Evolutionary conservation across 2,113 vertebrate species (phyloP).

Genomic region (Chlamydotis undulata): DNA sequence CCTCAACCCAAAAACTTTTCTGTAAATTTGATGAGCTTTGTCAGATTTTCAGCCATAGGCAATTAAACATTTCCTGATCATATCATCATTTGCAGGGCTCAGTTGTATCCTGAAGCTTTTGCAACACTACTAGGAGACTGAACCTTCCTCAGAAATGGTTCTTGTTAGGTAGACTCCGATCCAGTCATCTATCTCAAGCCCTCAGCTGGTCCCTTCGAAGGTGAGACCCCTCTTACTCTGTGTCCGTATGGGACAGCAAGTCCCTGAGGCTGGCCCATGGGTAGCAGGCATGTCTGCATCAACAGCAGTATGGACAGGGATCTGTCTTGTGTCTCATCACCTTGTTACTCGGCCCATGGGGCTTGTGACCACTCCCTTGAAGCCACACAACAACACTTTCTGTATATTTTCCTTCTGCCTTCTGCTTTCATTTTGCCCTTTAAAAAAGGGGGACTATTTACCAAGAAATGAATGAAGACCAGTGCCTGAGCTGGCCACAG

Average conservation of each 20-base stretch:
- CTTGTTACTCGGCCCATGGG: background rate
- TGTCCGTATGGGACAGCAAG: no score
- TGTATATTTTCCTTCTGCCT: background rate
- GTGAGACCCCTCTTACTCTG: background rate
- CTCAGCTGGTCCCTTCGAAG: background rate
- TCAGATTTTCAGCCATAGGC: background rate
- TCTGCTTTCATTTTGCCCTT: background rate
- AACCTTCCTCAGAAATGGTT: background rate
- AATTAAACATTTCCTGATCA: background rate
- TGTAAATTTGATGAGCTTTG: background rate
- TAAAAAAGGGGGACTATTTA: background rate
- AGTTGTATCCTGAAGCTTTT: background rate
- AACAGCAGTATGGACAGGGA: no score
- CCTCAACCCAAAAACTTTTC: background rate
- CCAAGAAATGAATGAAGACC: background rate
- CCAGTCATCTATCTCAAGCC: background rate
- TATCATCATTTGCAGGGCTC: background rate
- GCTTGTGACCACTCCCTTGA: background rate
- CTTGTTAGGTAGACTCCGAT: background rate
- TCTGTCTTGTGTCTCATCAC: background rate
- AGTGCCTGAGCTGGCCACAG: background rate
- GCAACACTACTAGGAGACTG: background rate
- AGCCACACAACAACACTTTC: background rate
- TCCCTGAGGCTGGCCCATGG: rapidly evolving
- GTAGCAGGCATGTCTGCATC: no score